Evolutionary conservation across 2,888 invertebrate species (phyloP), one percentile per base, ranked within the genome.

Genomic region (Netelia virgata): DNA sequence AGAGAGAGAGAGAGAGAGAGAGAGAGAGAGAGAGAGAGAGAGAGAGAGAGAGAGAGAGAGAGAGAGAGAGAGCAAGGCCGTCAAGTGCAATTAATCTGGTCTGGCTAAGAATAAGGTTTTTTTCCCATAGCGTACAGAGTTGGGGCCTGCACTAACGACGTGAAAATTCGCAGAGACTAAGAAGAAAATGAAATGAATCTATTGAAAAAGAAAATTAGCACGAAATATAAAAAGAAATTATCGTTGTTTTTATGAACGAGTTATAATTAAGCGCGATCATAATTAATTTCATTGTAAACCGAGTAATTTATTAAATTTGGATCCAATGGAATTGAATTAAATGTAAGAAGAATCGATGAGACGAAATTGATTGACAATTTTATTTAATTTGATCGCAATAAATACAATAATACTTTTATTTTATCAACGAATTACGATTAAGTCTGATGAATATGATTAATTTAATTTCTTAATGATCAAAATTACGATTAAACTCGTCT

Each of bases 1-100:
- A 9, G 50, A 50, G 47, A 3, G 9, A 14, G 47, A 3, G 47
- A 3, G 50, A 50, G 0, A 50, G 50, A 50, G 47, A 55, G 63
- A 81, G 70, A 69, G 75, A 80, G 83, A 6, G 6, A 6, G 36
- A 6, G 36, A 6, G 36, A 6, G 36, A 6, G 36, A 1, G 6
- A 6, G 36, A 6, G 47, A 18, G 20, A 57, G 18, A 57, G 10
- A 16, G 18, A 57, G 55, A 55, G n/a, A 18, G 55, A 55, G 55
- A 55, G 57, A 57, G 18, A 57, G 57, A 57, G 59, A 57, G 72
- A 76, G 66, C 75, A 80, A 83, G 83, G 83, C 28, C 83, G 59
- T 76, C 53, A 70, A 76, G 41, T 72, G 70, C 47, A 66, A 76
- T 76, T 76, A 36, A 64, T 59, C 57, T 23, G n/a, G 64, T 43